These are phyloP conservation scores for Dryobota labecula DNA, from an alignment of 2,888 invertebrate species.

Conservation along the genomic window DNA sequence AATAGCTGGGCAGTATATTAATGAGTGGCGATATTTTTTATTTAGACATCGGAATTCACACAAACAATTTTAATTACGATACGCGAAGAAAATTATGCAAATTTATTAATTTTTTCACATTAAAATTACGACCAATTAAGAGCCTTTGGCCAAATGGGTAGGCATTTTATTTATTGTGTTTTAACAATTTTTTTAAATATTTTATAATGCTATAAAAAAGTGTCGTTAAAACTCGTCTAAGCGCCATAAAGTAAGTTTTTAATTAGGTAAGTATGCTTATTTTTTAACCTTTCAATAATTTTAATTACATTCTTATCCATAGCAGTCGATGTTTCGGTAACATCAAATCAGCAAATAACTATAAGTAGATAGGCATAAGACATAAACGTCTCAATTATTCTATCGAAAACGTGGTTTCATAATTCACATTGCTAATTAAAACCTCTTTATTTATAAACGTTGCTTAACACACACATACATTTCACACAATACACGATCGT, in stretches of 20 bases:
- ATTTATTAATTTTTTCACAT: constrained; percentile 9
- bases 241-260: constrained; percentile 32
- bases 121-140: constrained; percentile 36
- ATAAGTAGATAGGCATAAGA: not conserved
- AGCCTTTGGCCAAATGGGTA: constrained; percentile 30
- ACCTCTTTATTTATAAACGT: not conserved
- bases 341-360: not conserved
- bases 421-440: not conserved
- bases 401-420: not conserved
- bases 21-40: constrained; percentile 28
- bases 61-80: constrained; percentile 46
- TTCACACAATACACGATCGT: too few relatives aligned
- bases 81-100: constrained; percentile 18
- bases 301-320: constrained; percentile 10
- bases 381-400: not conserved
- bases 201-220: constrained; percentile 21
- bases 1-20: constrained; percentile 13
- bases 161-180: constrained; percentile 13
- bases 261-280: constrained; percentile 1
- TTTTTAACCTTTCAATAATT: constrained; percentile 23
- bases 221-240: constrained; percentile 31
- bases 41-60: constrained; percentile 37
- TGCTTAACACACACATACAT: too few relatives aligned
- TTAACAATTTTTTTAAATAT: not conserved
- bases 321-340: not conserved